phyloP scores from a whole-genome alignment of 2,888 invertebrate genomes.

The Dascillus cervinus region DNA sequence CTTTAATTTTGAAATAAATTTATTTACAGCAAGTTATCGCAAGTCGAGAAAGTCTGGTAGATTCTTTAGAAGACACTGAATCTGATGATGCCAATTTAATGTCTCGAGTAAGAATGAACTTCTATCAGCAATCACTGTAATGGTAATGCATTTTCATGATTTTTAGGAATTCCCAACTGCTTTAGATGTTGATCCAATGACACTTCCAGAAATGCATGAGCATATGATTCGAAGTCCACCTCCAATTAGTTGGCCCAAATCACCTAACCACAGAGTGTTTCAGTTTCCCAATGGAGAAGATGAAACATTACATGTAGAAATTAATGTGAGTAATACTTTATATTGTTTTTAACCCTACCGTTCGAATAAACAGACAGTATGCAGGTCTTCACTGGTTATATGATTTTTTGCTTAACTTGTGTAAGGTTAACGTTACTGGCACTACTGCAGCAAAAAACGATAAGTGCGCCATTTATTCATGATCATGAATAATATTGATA shows the following conservation, averaged over 20 bases:
- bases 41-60: conserved; percentile 70
- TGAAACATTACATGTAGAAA: conserved; percentile 39
- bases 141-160: too few relatives aligned
- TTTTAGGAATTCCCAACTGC: conserved; percentile 45
- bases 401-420: too few relatives aligned
- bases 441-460: too few relatives aligned
- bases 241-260: conserved; percentile 66
- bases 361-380: too few relatives aligned
- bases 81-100: conserved; percentile 70
- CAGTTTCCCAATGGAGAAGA: conserved; percentile 48
- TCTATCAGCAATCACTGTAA: too few relatives aligned
- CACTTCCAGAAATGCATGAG: conserved; percentile 71
- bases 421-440: too few relatives aligned
- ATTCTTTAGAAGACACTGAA: conserved; percentile 64
- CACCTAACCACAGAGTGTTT: conserved; percentile 49
- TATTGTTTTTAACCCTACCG: too few relatives aligned
- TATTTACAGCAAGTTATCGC: conserved; percentile 63
- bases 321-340: conserved; percentile 29
- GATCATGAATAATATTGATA: too few relatives aligned
- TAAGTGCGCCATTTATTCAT: too few relatives aligned
- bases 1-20: conserved; percentile 4
- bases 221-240: conserved; percentile 78
- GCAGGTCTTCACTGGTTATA: too few relatives aligned
- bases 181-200: conserved; percentile 62
- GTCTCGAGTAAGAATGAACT: conserved; percentile 54